Conservation (phyloP, 2,113 vertebrate genomes). For the Cacatua alba region DNA sequence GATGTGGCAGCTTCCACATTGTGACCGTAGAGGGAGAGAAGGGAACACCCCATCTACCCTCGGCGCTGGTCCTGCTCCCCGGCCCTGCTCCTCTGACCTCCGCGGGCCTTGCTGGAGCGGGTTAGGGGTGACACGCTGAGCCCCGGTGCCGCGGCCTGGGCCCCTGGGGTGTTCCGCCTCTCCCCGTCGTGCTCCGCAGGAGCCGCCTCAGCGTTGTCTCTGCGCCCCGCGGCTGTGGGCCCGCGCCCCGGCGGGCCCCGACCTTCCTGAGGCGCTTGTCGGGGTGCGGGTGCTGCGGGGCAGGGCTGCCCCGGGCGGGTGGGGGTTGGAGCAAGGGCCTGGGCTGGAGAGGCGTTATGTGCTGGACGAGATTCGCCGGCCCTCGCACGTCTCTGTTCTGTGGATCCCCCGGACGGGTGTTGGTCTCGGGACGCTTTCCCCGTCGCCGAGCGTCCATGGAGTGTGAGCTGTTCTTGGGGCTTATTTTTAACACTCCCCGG, state of each 20-base stretch:
- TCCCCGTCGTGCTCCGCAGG: background rate
- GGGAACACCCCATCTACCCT: too few species aligned
- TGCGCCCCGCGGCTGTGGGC: background rate
- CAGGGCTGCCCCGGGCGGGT: background rate
- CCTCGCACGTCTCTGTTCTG: background rate
- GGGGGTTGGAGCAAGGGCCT: too few species aligned
- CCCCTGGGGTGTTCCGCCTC: background rate
- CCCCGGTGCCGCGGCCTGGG: background rate
- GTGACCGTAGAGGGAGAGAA: too few species aligned
- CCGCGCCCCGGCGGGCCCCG: background rate
- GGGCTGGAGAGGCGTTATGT: background rate
- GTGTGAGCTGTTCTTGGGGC: background rate
- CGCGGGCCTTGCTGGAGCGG: background rate
- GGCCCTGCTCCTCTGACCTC: background rate
- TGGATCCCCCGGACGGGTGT: background rate
- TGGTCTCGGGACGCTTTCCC: rapidly evolving
- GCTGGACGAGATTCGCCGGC: background rate
- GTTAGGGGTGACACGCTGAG: background rate
- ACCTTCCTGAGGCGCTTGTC: background rate
- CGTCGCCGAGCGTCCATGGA: rapidly evolving
- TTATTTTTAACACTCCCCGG: background rate
- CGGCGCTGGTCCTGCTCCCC: too few species aligned
- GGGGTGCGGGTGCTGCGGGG: background rate
- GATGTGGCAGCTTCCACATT: too few species aligned
- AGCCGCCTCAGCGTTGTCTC: background rate